Evolutionary conservation across 2,113 vertebrate species (phyloP), one percentile per base, ranked within the genome.

Genomic region (Thinocorus orbignyianus): DNA sequence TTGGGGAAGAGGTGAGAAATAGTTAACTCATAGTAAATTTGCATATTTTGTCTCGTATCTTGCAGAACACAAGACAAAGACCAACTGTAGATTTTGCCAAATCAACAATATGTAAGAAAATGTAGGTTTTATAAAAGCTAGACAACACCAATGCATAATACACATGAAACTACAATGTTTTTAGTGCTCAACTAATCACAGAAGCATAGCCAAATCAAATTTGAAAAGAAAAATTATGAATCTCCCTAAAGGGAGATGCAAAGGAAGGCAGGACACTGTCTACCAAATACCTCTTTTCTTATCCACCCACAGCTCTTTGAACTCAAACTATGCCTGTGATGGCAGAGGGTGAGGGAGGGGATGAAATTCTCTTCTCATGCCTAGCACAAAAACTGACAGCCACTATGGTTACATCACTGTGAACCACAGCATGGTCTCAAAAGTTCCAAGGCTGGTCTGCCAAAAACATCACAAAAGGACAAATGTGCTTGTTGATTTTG

Each of bases 311-410:
- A 52, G 37, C 10, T 81, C 39, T 83, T 66, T 68, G 62, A 72
- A 83, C 58, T 55, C 5, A 0, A 25, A 8, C 2, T 20, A 7
- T 13, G 16, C 37, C 51, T 2, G 0, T 28, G 54, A 60, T 4
- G 5, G 41, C 31, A 48, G 33, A 66, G 30, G 46, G 20, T 6
- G 8, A 35, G 13, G 17, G 24, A 30, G 9, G 11, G 7, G 28
- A 49, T 17, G 4, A 44, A 52, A 35, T 24, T 6, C 8, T 81
- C 24, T 70, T n/a, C n/a, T 20, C 41, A 11, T 39, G 30, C 37
- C n/a, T 61, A 74, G 55, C 60, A 49, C 37, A 71, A 81, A 84
- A 57, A 7, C 37, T 71, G 41, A 8, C 6, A 51, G 46, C 6
- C 9, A 1, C n/a, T 49, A 10, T 0, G 2, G 35, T 66, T 86